phyloP scores from a whole-genome alignment of 1,140 invertebrate genomes.

The Chironomus striatipennis region DNA sequence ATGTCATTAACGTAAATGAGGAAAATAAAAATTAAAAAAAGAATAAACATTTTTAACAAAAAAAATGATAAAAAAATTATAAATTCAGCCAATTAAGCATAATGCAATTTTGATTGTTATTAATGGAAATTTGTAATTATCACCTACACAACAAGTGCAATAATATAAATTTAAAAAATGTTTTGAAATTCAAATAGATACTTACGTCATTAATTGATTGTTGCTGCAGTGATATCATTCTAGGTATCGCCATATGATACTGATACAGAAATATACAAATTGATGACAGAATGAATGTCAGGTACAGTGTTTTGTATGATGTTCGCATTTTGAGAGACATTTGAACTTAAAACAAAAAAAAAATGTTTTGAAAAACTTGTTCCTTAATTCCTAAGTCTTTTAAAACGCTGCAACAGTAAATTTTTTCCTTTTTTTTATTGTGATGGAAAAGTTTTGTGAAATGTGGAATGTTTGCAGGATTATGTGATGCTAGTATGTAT shows the following conservation, averaged over 20 bases:
- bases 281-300: slow-evolving; percentile 17
- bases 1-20: too few species aligned
- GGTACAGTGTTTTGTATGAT: slow-evolving; percentile 17
- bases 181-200: background rate
- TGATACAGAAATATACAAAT: slow-evolving; percentile 9
- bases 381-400: too few species aligned
- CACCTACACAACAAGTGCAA: background rate
- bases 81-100: background rate
- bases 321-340: slow-evolving; percentile 3
- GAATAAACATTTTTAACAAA: too few species aligned
- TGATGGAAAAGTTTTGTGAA: too few species aligned
- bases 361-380: too few species aligned
- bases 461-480: too few species aligned
- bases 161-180: background rate
- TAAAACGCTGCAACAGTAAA: too few species aligned
- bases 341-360: too few species aligned
- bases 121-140: background rate
- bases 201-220: slow-evolving; percentile 3
- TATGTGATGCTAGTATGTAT: too few species aligned
- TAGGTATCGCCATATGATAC: slow-evolving; percentile 11
- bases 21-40: too few species aligned
- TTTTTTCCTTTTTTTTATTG: too few species aligned
- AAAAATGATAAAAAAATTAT: background rate
- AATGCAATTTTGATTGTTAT: background rate
- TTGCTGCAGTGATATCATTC: background rate